Evolutionary conservation across 2,797 vertebrate species (phyloP), one percentile per base, ranked within the genome.

Genomic region (Anguilla anguilla): DNA sequence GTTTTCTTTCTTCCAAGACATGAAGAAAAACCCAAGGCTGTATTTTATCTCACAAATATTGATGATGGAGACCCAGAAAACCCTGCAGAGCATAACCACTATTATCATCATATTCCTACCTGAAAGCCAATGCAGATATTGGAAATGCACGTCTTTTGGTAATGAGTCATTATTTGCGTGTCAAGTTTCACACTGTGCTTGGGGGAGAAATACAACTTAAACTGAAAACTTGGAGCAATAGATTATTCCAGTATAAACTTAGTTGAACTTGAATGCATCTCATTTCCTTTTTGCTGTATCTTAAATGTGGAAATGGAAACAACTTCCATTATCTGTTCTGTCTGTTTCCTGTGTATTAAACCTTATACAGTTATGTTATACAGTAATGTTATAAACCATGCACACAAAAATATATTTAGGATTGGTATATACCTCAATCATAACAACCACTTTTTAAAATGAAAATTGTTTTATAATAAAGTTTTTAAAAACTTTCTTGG

Each of bases 21-120:
- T 19, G 39, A 79, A 77, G 72, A 39, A 77, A 77, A 77, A 77
- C 64, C n/a, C 64, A 69, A 69, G 15, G 22, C 13, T 82, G 79
- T 82, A 51, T 82, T 49, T 51, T 82, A 6, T 31, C 39, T 46
- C 22, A 81, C 25, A 19, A 49, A 51, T 82, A 82, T n/a, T 51
- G 43, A 82, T 82, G 46, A 6, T 25, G 43, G 43, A 81, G 35
- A 43, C 2, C 43, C 46, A 82, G 46, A 46, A 1, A 46, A 82
- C 25, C 46, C 79, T 82, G 7, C 46, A 11, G 15, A 51, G 46
- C 22, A 51, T 49, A 82, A 51, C 72, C 35, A 39, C 72, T 25
- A 3, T 81, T 43, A 3, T 17, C 35, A 19, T 46, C 9, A 79
- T 46, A 39, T 43, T 79, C 35, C 5, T 79, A 5, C 74, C 39